These are phyloP conservation scores for Adelphocoris suturalis DNA, from an alignment of 2,888 invertebrate genomes.

Conservation along the genomic window DNA sequence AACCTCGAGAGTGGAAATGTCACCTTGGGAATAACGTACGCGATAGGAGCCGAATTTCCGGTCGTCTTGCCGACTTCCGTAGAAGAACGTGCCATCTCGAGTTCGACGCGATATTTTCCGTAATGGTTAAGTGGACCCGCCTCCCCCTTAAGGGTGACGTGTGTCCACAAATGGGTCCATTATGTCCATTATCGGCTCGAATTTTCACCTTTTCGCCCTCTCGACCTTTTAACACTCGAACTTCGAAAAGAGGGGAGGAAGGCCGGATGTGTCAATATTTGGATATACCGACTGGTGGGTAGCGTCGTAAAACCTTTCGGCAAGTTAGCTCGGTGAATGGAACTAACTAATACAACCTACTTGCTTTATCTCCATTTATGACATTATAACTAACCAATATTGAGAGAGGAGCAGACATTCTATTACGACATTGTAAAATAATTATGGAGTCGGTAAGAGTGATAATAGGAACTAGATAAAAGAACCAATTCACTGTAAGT, in stretches of 20 bases:
- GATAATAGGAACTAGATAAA: no score
- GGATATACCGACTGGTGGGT: not conserved
- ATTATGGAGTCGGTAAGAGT: no score
- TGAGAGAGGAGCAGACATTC: no score
- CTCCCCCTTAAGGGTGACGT: not conserved
- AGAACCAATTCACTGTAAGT: no score
- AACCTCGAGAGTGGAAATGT: not conserved
- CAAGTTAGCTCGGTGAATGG: not conserved
- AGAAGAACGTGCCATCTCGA: slow-evolving; percentile 8
- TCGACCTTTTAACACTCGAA: slow-evolving; percentile 5
- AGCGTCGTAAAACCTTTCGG: not conserved
- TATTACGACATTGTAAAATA: no score
- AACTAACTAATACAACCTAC: no score
- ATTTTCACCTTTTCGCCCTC: slow-evolving; percentile 16
- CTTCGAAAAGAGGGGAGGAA: not conserved
- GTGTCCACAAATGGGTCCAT: slow-evolving; percentile 18
- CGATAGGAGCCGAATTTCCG: slow-evolving; percentile 12
- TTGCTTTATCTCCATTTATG: no score
- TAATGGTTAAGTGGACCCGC: not conserved
- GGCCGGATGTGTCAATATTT: slow-evolving; percentile 22
- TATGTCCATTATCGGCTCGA: slow-evolving; percentile 31
- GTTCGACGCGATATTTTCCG: not conserved
- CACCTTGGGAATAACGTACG: not conserved
- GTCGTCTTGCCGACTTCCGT: not conserved
- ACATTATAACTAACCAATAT: no score